Base-by-base conservation (phyloP, 2,797 vertebrate species). In the Enoplosus armatus region DNA sequence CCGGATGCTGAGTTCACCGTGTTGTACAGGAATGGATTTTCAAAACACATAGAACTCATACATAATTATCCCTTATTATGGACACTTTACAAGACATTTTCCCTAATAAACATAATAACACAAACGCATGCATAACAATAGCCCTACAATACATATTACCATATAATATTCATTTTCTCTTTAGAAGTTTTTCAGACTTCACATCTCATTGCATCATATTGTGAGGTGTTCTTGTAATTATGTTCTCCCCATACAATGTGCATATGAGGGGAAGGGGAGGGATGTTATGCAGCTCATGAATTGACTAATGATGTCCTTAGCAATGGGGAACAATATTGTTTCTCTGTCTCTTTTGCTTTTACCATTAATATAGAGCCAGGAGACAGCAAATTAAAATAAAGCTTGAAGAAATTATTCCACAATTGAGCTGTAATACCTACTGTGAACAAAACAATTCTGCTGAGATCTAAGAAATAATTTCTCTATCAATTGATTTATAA, bases 371-470 rank as follows among this genome's bases (percentile, higher is more conserved):
- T 20, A 73, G 26, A 83, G 85, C 65, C 74, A 84, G 35, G 50
- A 86, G 78, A 83, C 51, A 82, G 41, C 35, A 67, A 67, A 78
- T 85, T 70, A 70, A 71, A 77, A 63, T 50, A 27, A 73, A 68
- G 82, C 69, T 80, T 24, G 45, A 59, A 72, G 79, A 87, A 77
- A 72, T 74, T 0, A 72, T 66, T 54, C 15, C 55, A 48, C 43
- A 51, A 33, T 35, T 51, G 54, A 60, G 22, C 43, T 68, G 6
- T 26, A 35, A 65, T 47, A 37, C 64, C 76, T 54, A 45, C 67
- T 72, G 68, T 22, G 76, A 71, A 27, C n/a, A 65, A 48, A 66
- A 75, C 33, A 41, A 59, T 54, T 64, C 4, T 33, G 48, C 37
- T 55, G 35, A 78, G 63, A 81, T 82, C 71, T 60, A 1, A 74